These are phyloP conservation scores for Apamea epomidion DNA, from an alignment of 2,888 invertebrate genomes.

Conservation along the genomic window DNA sequence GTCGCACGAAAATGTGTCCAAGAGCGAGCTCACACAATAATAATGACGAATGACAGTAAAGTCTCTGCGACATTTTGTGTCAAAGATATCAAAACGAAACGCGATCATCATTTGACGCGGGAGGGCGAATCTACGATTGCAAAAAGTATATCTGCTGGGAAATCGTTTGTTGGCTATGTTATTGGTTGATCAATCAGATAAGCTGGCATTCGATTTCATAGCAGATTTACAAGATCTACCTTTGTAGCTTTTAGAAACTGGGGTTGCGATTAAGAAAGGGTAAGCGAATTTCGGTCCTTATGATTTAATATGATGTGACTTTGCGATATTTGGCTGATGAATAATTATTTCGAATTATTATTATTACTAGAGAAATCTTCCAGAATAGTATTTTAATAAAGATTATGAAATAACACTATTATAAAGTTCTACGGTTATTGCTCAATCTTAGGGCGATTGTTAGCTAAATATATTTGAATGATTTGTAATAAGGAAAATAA, in stretches of 20 bases:
- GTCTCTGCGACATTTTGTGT: neutral
- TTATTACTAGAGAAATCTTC: conserved; percentile 2
- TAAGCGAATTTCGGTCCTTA: conserved; percentile 14
- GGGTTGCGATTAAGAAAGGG: neutral
- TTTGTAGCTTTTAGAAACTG: conserved; percentile 9
- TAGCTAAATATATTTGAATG: conserved; percentile 43
- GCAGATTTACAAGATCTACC: neutral
- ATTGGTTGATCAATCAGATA: neutral
- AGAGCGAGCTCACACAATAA: neutral
- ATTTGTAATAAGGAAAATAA: conserved; percentile 38
- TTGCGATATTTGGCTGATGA: conserved; percentile 1
- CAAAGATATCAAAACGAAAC: neutral
- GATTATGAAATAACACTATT: conserved; percentile 7
- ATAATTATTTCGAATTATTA: conserved; percentile 29
- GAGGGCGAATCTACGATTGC: neutral
- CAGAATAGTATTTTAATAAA: conserved; percentile 17
- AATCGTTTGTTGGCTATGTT: neutral
- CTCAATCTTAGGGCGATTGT: conserved; percentile 41
- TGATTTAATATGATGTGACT: neutral
- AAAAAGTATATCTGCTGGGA: neutral
- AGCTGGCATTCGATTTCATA: neutral
- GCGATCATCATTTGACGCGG: neutral
- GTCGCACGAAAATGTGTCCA: neutral
- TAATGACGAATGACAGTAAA: neutral
- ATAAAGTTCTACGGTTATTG: conserved; percentile 20